These are phyloP conservation scores for Nephrocerus scutellatus DNA, from an alignment of 2,888 invertebrate genomes.

Conservation along the genomic window DNA sequence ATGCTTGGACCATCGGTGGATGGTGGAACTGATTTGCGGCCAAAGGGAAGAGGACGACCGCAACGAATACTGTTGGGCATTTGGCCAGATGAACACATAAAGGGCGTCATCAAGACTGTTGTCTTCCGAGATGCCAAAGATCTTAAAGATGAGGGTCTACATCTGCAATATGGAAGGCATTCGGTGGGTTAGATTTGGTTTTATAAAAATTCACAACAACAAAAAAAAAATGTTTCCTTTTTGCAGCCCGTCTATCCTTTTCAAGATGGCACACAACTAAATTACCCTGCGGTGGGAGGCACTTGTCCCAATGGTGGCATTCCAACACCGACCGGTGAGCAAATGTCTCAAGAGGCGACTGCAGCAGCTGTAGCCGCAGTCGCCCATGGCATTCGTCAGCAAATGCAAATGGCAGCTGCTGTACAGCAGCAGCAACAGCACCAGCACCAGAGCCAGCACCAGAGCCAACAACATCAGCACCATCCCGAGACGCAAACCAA, in stretches of 20 bases:
- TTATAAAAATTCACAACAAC: constrained; percentile 2
- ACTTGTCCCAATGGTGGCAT: constrained; percentile 51
- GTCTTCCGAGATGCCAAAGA: constrained; percentile 84
- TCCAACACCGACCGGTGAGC: constrained; percentile 49
- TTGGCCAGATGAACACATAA: constrained; percentile 91
- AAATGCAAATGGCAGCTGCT: constrained; percentile 66
- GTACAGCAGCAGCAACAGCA: constrained; percentile 47
- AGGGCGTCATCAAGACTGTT: constrained; percentile 84
- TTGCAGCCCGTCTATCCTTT: constrained; percentile 51
- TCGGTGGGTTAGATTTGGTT: constrained; percentile 53
- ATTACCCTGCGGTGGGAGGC: constrained; percentile 48
- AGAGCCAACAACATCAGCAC: constrained; percentile 19
- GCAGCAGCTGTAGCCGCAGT: constrained; percentile 82
- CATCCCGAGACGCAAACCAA: constrained; percentile 48
- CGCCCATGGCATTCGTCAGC: constrained; percentile 76
- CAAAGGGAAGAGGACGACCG: constrained; percentile 84
- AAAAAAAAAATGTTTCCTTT: constrained; percentile 13
- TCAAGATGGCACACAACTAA: constrained; percentile 57
- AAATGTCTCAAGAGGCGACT: constrained; percentile 61
- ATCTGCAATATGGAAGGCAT: constrained; percentile 55
- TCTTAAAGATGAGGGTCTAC: constrained; percentile 62
- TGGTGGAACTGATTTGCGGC: constrained; percentile 82
- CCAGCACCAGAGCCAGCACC: constrained; percentile 26
- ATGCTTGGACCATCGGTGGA: constrained; percentile 90
- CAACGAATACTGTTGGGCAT: constrained; percentile 85